Percentiles rank a stretch among this genome's conserved stretches.
phyloP scores from a whole-genome alignment of 1,140 invertebrate species.

The Neodiprion pinetum region DNA sequence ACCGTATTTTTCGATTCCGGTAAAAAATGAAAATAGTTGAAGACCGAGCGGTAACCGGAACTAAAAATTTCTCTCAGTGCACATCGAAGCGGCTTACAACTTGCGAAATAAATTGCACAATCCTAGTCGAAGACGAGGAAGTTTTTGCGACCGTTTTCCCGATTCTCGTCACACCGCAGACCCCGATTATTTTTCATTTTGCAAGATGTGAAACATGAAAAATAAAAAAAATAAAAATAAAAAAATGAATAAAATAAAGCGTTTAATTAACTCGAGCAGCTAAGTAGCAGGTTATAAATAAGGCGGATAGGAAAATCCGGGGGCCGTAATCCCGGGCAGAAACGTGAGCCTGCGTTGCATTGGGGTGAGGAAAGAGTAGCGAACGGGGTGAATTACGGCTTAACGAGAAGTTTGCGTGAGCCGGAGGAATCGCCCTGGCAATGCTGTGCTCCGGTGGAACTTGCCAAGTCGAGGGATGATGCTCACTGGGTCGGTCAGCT shows the following conservation, averaged over 20 bases:
- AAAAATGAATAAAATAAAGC: not conserved
- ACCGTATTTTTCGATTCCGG: no score
- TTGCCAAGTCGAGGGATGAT: not conserved
- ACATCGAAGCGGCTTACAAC: no score
- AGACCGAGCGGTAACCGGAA: no score
- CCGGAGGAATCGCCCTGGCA: slow-evolving; percentile 19
- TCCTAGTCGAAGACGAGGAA: no score
- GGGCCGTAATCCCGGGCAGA: slow-evolving; percentile 11
- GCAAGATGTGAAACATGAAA: not conserved
- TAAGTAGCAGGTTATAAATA: slow-evolving; percentile 36
- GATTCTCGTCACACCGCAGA: no score
- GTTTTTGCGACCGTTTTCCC: no score
- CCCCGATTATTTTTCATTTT: no score
- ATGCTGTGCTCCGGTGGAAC: no score
- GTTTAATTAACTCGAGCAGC: slow-evolving; percentile 37
- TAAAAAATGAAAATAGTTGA: no score
- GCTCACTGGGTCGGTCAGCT: slow-evolving; percentile 1
- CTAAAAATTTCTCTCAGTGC: no score
- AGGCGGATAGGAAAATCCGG: slow-evolving; percentile 19
- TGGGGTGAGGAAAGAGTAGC: slow-evolving; percentile 11
- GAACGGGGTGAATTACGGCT: slow-evolving; percentile 59
- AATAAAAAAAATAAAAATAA: not conserved
- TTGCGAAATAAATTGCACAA: no score
- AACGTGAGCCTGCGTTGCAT: not conserved
- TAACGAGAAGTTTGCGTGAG: slow-evolving; percentile 62